Percentiles rank a stretch among this genome's conserved stretches.
Evolutionary conservation across 2,888 invertebrate species (phyloP).

Genomic region (Cylindroiulus punctatus): DNA sequence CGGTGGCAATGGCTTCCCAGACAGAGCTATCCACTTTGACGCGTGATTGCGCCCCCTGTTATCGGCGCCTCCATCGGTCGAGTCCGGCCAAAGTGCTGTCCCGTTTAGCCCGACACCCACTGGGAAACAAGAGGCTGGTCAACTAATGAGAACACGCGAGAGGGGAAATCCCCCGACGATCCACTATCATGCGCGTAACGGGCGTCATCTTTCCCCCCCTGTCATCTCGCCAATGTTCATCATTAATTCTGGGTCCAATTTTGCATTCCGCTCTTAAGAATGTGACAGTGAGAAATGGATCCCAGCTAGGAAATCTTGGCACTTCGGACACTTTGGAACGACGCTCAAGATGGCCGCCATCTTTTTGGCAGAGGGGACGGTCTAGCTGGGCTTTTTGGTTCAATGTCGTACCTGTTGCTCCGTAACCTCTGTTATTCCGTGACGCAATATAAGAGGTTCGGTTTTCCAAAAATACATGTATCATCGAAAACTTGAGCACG

Average conservation of each 20-base stretch:
- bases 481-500: no score
- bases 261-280: constrained; percentile 37
- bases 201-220: constrained; percentile 19
- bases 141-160: constrained; percentile 39
- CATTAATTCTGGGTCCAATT: constrained; percentile 34
- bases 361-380: not conserved
- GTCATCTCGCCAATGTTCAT: constrained; percentile 34
- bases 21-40: not conserved
- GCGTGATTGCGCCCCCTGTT: not conserved
- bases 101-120: not conserved
- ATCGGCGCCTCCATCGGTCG: not conserved
- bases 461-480: no score
- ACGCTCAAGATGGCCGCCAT: constrained; percentile 13
- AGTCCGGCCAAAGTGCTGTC: not conserved
- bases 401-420: no score
- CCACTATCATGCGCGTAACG: constrained; percentile 9
- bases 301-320: not conserved
- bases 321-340: not conserved
- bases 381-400: not conserved
- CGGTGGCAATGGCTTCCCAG: constrained; percentile 6
- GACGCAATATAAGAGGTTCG: no score
- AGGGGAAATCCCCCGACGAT: not conserved
- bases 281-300: constrained; percentile 43
- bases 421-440: no score
- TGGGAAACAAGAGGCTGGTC: constrained; percentile 5